A percentile compares a stretch with the other conserved stretches of the same genome.
These are phyloP conservation scores for Conomelus anceps DNA, from an alignment of 2,888 invertebrate species.

Conservation along the genomic window DNA sequence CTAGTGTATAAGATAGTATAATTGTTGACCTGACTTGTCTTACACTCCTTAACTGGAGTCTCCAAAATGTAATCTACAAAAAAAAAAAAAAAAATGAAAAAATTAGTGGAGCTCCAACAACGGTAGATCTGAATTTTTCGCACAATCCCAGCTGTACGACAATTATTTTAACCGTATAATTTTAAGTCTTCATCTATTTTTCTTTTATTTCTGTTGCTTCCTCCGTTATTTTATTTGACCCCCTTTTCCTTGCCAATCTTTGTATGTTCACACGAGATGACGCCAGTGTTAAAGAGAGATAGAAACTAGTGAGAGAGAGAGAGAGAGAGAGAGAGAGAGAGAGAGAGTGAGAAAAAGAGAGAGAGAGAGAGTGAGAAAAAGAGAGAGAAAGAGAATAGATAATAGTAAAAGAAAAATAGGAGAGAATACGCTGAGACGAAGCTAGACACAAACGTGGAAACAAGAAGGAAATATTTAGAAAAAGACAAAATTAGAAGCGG, in stretches of 20 bases:
- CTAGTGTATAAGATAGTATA: no score
- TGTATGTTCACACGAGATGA: neutral
- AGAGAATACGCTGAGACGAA: neutral
- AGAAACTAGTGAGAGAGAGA: neutral
- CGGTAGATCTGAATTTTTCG: neutral
- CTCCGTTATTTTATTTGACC: neutral
- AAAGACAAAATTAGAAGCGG: neutral
- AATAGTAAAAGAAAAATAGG: neutral
- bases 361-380: neutral
- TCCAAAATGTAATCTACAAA: no score
- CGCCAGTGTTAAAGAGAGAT: neutral
- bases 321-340: neutral
- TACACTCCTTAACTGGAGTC: no score
- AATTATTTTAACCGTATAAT: neutral
- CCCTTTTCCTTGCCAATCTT: neutral
- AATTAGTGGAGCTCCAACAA: neutral
- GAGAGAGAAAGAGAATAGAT: neutral
- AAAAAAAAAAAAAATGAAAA: no score
- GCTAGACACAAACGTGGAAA: neutral
- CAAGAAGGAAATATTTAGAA: neutral
- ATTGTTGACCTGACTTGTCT: no score
- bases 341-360: neutral
- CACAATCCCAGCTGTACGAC: neutral
- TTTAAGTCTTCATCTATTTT: neutral
- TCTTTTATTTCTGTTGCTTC: neutral